Base-by-base conservation (phyloP, 2,888 invertebrate genomes). In the Ligdia adustata region DNA sequence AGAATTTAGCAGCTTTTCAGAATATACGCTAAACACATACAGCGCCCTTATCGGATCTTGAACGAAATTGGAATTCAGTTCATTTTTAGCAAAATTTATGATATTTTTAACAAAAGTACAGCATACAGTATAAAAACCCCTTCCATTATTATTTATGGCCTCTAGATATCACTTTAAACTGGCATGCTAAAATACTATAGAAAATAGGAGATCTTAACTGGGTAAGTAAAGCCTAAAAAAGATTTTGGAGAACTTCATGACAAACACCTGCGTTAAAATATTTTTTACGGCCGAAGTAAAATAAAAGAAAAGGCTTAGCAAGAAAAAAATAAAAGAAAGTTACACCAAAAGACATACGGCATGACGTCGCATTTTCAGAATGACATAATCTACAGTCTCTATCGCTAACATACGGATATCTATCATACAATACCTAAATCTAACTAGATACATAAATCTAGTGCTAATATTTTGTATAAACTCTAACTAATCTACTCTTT, bases 401-500 rank as follows among this genome's bases (percentile, higher is more conserved):
- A 81, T 74, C 63, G 56, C 75, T 82, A 79, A 67, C 62, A 66
- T 64, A 79, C 73, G 73, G 73, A 77, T 71, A 69, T 77, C 82
- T 84, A 85, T 83, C 56, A 72, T 86, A 87, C 86, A 87, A 77
- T 72, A 71, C 72, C 83, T 83, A 85, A 70, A 61, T 79, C 42
- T 74, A 77, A 77, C 83, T 84, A 82, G 4, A n/a, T 18, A 24
- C 15, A 24, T 35, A 27, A 11, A 56, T 55, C 82, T 85, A 84
- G 62, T 72, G 54, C 82, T 86, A 83, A 72, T 71, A 80, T 82
- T 82, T 82, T 87, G 89, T 89, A 89, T 87, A 89, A 89, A 89
- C 80, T 87, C 89, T 89, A 89, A 76, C 81, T 88, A 86, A 57
- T 72, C 82, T 82, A 86, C 81, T 61, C 74, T 69, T 75, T 80